A percentile compares a stretch with the other conserved stretches of the same genome.
These are phyloP conservation scores for Zeugodacus cucurbitae DNA, from an alignment of 1,140 invertebrate species.

Conservation along the genomic window DNA sequence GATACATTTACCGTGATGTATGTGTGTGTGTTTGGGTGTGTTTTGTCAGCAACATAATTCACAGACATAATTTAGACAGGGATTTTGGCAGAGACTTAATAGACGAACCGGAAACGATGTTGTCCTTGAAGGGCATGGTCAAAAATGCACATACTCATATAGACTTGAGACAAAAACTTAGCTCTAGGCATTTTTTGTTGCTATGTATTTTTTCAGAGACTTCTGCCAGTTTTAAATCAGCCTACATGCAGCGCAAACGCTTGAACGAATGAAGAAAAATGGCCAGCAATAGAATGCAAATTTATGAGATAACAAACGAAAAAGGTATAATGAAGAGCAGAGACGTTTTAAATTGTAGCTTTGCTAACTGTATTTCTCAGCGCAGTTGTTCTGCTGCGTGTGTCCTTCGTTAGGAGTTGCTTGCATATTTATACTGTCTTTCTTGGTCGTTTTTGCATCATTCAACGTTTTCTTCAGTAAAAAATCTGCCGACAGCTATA, in stretches of 20 bases:
- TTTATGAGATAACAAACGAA: conserved; percentile 9
- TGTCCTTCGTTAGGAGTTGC: not conserved
- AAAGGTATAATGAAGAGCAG: not conserved
- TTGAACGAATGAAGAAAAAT: not conserved
- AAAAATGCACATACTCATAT: not conserved
- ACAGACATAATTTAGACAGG: conserved; percentile 12
- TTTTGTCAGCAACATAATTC: not conserved
- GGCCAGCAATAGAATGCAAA: conserved; percentile 14
- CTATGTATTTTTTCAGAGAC: not conserved
- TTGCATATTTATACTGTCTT: not conserved
- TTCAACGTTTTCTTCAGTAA: not conserved
- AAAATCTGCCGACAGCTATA: not conserved
- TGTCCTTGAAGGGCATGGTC: not conserved
- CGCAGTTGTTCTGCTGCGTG: not conserved
- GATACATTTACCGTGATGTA: not conserved
- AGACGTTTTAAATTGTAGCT: not conserved
- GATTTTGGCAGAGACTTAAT: not conserved
- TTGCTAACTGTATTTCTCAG: not conserved
- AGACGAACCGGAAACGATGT: not conserved
- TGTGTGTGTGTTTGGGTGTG: not conserved
- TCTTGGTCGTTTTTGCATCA: not conserved
- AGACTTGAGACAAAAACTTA: not conserved
- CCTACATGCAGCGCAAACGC: not conserved
- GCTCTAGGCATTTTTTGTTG: not conserved
- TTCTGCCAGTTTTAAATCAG: not conserved